These are phyloP conservation scores for Mycetomoellerius zeteki DNA, from an alignment of 1,140 invertebrate genomes.

Conservation along the genomic window DNA sequence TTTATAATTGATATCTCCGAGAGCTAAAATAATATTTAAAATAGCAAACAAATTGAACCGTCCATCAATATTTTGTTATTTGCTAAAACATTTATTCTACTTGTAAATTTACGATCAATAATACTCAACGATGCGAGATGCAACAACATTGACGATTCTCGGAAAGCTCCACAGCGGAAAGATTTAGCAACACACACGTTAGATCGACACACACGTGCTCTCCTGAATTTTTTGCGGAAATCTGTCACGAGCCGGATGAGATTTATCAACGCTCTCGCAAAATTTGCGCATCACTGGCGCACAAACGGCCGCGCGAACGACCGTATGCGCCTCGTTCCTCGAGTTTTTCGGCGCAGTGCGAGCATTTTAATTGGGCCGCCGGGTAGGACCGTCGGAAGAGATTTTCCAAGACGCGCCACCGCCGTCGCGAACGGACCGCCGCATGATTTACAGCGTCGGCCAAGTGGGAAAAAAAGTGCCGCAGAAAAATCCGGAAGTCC, in stretches of 20 bases:
- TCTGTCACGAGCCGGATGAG: constrained; percentile 77
- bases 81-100: neutral
- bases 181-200: constrained; percentile 55
- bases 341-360: constrained; percentile 59
- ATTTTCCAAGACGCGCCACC: constrained; percentile 64
- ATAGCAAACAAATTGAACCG: constrained; percentile 5
- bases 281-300: constrained; percentile 68
- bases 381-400: constrained; percentile 64
- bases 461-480: constrained; percentile 41
- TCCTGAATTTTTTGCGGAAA: constrained; percentile 72
- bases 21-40: neutral
- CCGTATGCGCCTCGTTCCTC: constrained; percentile 17
- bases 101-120: constrained; percentile 58
- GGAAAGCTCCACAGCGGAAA: constrained; percentile 50
- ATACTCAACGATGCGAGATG: constrained; percentile 59
- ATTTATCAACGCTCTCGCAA: constrained; percentile 77
- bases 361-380: constrained; percentile 71
- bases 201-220: constrained; percentile 68
- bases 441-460: constrained; percentile 40
- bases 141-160: constrained; percentile 67
- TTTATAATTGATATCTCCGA: neutral
- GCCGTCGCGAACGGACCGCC: constrained; percentile 16
- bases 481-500: constrained; percentile 69
- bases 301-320: constrained; percentile 20
- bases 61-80: constrained; percentile 1